Evolutionary conservation across 2,113 vertebrate genomes (phyloP).

Genomic region (Neogobius melanostomus): DNA sequence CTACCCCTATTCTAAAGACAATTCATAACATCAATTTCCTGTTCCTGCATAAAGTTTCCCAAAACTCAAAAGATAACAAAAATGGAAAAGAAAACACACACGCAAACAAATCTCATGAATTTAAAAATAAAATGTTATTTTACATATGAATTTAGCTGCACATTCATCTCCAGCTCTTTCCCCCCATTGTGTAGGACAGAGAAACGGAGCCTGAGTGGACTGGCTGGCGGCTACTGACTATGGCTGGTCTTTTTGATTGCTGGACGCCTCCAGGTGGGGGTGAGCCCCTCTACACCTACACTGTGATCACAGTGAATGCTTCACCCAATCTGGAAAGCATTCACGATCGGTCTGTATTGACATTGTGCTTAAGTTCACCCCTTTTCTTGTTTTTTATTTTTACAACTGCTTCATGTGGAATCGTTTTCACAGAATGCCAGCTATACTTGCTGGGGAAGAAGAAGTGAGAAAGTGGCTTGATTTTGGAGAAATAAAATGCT

Average conservation of each 20-base stretch:
- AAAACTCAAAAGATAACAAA: too few relatives aligned
- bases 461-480: constrained; percentile 90
- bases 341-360: constrained; percentile 79
- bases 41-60: too few relatives aligned
- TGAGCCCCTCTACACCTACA: constrained; percentile 87
- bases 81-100: too few relatives aligned
- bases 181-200: constrained; percentile 46
- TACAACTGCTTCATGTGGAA: neutral
- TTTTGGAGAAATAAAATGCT: constrained; percentile 85
- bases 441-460: constrained; percentile 90
- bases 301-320: constrained; percentile 88
- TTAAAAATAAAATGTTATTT: too few relatives aligned
- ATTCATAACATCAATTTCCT: too few relatives aligned
- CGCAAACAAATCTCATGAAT: too few relatives aligned
- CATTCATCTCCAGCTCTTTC: neutral
- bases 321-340: constrained; percentile 84
- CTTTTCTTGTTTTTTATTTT: neutral
- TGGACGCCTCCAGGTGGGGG: constrained; percentile 87
- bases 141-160: neutral
- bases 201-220: constrained; percentile 72
- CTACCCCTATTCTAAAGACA: too few relatives aligned
- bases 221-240: constrained; percentile 87
- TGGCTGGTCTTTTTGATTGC: constrained; percentile 95
- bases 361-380: neutral
- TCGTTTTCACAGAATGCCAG: constrained; percentile 86